Evolutionary conservation across 2,113 vertebrate genomes (phyloP), one percentile per base, ranked within the genome.

Genomic region (Lepisosteus oculatus): DNA sequence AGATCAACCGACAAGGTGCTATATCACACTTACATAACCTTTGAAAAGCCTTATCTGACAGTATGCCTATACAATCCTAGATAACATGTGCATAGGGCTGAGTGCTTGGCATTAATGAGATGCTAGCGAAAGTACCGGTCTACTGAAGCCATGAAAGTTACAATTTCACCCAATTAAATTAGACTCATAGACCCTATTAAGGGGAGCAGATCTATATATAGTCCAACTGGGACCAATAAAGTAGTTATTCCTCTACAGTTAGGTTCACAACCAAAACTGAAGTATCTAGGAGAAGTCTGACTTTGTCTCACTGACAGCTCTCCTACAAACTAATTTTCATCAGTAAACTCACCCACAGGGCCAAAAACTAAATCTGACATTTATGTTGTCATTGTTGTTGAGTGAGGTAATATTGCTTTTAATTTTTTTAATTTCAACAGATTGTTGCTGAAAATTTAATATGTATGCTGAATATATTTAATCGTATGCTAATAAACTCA

Each of bases 121-220:
- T 68, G 47, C 69, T 55, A 44, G 61, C 67, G 61, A 64, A 43
- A 57, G 62, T 43, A 62, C 59, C 41, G 15, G 47, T 68, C 72
- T 71, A 71, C 17, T 43, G 55, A 63, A 74, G 43, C 55, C 56
- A 45, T 73, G 69, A 54, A 72, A 55, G 59, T 15, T 62, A 51
- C 12, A 67, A 42, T 57, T 11, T 63, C 62, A 67, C 29, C 75
- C 75, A 77, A 77, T 79, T 81, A 77, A 56, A 72, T 7, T 14
- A 8, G 61, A 68, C 66, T 15, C 7, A 73, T 66, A 68, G 72
- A 68, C 43, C 14, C 55, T 55, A 41, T 4, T 71, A 59, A 67
- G 66, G 43, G 44, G 56, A 44, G 5, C 66, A 57, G 17, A 68
- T 76, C 61, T 54, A 72, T 68, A 66, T 55, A 14, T 43, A 47